Base-by-base conservation (phyloP, 2,888 invertebrate genomes). In the Marronus borbonicus region DNA sequence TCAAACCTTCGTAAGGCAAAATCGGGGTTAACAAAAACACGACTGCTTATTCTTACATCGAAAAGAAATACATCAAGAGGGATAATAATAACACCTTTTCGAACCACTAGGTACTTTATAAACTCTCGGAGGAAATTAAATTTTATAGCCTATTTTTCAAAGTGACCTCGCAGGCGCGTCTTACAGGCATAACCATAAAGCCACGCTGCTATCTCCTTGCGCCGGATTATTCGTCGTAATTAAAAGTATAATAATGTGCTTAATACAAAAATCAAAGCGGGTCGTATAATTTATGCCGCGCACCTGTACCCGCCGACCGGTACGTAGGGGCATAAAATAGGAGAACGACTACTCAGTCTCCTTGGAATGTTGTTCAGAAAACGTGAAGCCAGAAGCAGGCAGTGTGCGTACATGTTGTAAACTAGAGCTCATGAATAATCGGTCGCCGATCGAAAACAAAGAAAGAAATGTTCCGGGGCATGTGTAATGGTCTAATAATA, bases 401-500 rank as follows among this genome's bases (percentile, higher is more conserved):
- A 49, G 44, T 50, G 49, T 28, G 68, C 49, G 68, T 68, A 68
- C 28, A 49, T 10, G 44, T 31, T 44, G 66, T 66, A 66, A 66
- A 50, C 68, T 68, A 50, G 49, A 68, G 50, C 68, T 50, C 50
- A 68, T 68, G 68, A 68, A 68, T 50, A 68, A 68, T 68, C 68
- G 50, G 14, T 39, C n/a, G 20, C 24, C 28, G 68, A 68, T 68
- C 68, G 50, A 50, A 49, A 50, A 68, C 49, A 49, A 50, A 68
- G 68, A 68, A 68, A 49, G 68, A 52, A 68, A 50, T n/a, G 50
- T 28, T 28, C 50, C 68, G 5, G 68, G 68, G 68, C 68, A 68
- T 50, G 68, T 68, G 68, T 50, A 68, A 52, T 68, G 28, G 50
- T 50, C 68, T 68, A 68, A 68, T 68, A 68, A 68, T 68, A 68